Evolutionary conservation across 2,888 invertebrate genomes (phyloP).

Genomic region (Phaedon cochleariae): DNA sequence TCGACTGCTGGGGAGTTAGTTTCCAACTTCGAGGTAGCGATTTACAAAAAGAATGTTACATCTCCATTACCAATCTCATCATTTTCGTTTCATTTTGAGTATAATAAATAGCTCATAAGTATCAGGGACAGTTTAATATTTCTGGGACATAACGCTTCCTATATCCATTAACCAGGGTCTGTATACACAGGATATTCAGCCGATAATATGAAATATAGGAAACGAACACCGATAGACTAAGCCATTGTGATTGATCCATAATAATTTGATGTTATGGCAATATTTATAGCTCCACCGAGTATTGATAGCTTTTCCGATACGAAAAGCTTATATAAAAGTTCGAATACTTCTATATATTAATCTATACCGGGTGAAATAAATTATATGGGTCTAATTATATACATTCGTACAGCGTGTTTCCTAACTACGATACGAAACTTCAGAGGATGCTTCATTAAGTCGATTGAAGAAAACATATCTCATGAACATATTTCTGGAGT

Average conservation of each 20-base stretch:
- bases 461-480: too few relatives aligned
- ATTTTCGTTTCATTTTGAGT: background rate
- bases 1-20: too few relatives aligned
- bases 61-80: too few relatives aligned
- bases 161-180: slow-evolving; percentile 44
- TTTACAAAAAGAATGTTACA: too few relatives aligned
- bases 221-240: slow-evolving; percentile 10
- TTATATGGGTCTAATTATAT: background rate
- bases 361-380: background rate
- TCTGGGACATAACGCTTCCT: slow-evolving; percentile 46
- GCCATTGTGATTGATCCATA: slow-evolving; percentile 1
- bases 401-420: too few relatives aligned
- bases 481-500: too few relatives aligned
- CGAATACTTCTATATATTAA: background rate
- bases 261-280: slow-evolving; percentile 1
- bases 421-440: too few relatives aligned
- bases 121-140: slow-evolving; percentile 48
- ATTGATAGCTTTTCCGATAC: background rate
- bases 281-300: background rate
- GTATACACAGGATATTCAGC: slow-evolving; percentile 34
- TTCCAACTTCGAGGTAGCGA: too few relatives aligned
- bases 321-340: background rate
- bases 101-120: slow-evolving; percentile 43
- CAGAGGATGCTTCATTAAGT: too few relatives aligned
- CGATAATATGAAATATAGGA: slow-evolving; percentile 44